phyloP scores from a whole-genome alignment of 2,888 invertebrate species.

The Portevinia maculata region DNA sequence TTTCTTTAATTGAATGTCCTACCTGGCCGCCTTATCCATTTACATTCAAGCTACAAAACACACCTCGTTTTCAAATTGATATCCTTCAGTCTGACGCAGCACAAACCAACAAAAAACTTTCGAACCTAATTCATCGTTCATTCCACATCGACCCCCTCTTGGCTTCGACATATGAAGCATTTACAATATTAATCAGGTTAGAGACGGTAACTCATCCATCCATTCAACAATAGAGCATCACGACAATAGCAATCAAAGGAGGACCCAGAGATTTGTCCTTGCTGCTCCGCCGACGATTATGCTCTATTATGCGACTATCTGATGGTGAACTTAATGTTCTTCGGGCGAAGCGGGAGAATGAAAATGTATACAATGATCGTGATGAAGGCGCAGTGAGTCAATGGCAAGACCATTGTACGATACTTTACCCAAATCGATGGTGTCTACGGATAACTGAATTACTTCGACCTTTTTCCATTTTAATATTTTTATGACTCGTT shows the following conservation, averaged over 20 bases:
- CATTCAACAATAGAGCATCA: conserved; percentile 63
- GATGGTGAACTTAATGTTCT: conserved; percentile 22
- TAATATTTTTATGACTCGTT: conserved; percentile 57
- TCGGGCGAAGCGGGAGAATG: not conserved
- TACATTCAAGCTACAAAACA: conserved; percentile 37
- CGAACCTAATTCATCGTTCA: conserved; percentile 46
- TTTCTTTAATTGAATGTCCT: conserved; percentile 38
- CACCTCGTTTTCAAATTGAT: conserved; percentile 46
- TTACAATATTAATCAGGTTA: conserved; percentile 65
- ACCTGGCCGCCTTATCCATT: not conserved
- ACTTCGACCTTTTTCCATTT: conserved; percentile 34
- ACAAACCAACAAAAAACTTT: conserved; percentile 51
- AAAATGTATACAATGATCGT: conserved; percentile 4
- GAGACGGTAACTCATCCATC: conserved; percentile 65
- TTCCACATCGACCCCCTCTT: conserved; percentile 5
- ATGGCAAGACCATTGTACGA: conserved; percentile 46
- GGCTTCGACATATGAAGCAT: conserved; percentile 39
- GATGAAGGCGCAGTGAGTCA: conserved; percentile 64
- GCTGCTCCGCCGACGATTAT: conserved; percentile 2
- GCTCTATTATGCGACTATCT: conserved; percentile 8
- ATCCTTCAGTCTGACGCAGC: conserved; percentile 37
- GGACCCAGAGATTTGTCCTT: conserved; percentile 36
- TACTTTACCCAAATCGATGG: conserved; percentile 35
- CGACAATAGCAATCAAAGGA: conserved; percentile 57
- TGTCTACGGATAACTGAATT: conserved; percentile 57